Evolutionary conservation across 1,140 invertebrate genomes (phyloP).

Genomic region (Drosophila nasuta): DNA sequence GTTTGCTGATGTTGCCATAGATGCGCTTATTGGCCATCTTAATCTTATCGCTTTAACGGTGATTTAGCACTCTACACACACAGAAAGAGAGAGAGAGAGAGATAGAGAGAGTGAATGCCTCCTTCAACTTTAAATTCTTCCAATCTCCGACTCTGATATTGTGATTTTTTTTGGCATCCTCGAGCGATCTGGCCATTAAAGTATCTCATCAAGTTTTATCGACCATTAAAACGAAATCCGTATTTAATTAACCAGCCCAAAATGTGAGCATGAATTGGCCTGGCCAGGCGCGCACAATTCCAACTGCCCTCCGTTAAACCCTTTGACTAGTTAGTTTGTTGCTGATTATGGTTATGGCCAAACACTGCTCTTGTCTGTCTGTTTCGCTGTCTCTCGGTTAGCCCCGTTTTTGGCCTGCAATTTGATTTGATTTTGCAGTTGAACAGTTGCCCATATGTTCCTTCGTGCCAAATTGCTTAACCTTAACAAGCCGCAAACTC

Average conservation of each 20-base stretch:
- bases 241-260: conserved; percentile 83
- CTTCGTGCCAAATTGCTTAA: conserved; percentile 72
- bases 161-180: not conserved
- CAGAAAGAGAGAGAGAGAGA: too few species aligned
- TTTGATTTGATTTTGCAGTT: conserved; percentile 12
- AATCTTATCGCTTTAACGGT: conserved; percentile 79
- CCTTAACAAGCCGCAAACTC: conserved; percentile 24
- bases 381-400: conserved; percentile 1
- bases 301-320: conserved; percentile 3
- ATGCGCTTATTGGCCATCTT: conserved; percentile 57
- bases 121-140: not conserved
- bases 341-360: conserved; percentile 64
- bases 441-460: conserved; percentile 28
- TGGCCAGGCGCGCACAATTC: conserved; percentile 52
- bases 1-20: conserved; percentile 36
- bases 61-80: conserved; percentile 67
- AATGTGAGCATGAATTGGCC: conserved; percentile 84
- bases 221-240: conserved; percentile 81
- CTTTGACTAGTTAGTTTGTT: conserved; percentile 66
- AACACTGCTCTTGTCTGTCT: conserved; percentile 6
- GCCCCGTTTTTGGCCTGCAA: conserved; percentile 15
- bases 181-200: conserved; percentile 65
- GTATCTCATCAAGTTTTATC: conserved; percentile 84
- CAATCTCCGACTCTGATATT: not conserved
- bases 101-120: not conserved